Evolutionary conservation across 2,113 vertebrate species (phyloP), one percentile per base, ranked within the genome.

Genomic region (Siphamia tubifer): DNA sequence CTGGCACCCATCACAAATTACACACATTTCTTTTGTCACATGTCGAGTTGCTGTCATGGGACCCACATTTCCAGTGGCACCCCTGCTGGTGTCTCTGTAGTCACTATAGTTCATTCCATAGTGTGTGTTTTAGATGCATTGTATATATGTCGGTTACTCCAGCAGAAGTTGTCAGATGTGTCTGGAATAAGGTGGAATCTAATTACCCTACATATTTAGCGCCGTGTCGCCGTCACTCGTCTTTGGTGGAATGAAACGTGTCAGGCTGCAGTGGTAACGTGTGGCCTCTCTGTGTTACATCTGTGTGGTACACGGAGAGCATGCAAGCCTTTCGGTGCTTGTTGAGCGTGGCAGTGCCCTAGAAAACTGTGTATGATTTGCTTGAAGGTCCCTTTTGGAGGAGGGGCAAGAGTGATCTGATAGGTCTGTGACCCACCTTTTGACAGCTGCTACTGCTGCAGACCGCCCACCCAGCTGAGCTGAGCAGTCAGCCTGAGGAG

Each of bases 321-420:
- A 23, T 36, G 51, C 4, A 19, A 20, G 36, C 11, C 0, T 62
- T 58, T 48, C 40, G 19, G 7, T 54, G 34, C 61, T 49, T 68
- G 68, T 60, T 42, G 76, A 79, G 77, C 25, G 2, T 55, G 73
- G 40, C 19, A 34, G 30, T 80, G 89, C 47, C 86, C 85, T 80
- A 82, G 77, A 87, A 90, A 86, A 72, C 74, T 38, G 44, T 19
- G 28, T 83, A 31, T 78, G 75, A 87, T 72, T 49, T 51, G 65
- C 79, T 82, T 69, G 65, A 64, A 76, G 68, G 82, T 70, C 44
- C 31, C 32, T 74, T 52, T 42, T 91, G 89, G 83, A 92, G 87
- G 90, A 91, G 77, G 88, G 86, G 84, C 68, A 34, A 48, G 25
- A 64, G 68, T 21, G 76, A 82, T 79, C 52, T 78, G 75, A 88